Percentiles rank a stretch among this genome's conserved stretches.
phyloP scores from a whole-genome alignment of 2,113 vertebrate genomes.

The Tetrax tetrax region DNA sequence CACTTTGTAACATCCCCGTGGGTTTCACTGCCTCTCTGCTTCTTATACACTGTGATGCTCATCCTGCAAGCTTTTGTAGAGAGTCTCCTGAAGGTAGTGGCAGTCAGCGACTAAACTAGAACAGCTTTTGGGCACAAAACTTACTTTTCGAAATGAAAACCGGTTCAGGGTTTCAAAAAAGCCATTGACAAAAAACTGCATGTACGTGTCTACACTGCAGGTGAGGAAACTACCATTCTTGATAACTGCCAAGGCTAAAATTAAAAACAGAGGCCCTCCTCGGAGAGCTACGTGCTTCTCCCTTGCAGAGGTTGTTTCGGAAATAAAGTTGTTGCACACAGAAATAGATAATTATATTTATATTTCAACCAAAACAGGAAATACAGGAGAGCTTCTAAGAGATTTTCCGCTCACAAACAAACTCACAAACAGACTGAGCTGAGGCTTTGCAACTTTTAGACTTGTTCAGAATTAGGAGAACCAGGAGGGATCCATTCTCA shows the following conservation, averaged over 20 bases:
- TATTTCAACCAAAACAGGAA: neutral
- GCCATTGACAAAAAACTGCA: neutral
- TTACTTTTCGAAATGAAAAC: neutral
- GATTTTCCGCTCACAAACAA: neutral
- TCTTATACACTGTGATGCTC: neutral
- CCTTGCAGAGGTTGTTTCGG: neutral
- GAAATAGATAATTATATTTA: neutral
- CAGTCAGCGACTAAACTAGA: neutral
- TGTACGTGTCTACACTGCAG: neutral
- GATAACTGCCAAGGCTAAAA: neutral
- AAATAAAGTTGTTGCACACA: neutral
- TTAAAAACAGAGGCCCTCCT: neutral
- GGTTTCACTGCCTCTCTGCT: neutral
- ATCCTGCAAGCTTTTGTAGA: neutral
- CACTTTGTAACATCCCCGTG: neutral
- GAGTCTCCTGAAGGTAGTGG: neutral
- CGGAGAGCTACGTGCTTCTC: neutral
- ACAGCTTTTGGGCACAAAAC: neutral
- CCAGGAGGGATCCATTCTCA: neutral
- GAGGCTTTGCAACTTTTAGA: neutral
- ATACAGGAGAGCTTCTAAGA: neutral
- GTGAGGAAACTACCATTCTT: neutral
- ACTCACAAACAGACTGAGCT: accelerated
- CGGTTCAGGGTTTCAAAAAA: neutral
- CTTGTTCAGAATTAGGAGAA: neutral